Evolutionary conservation across 2,113 vertebrate species (phyloP).

Genomic region (Rhinolophus sinicus): DNA sequence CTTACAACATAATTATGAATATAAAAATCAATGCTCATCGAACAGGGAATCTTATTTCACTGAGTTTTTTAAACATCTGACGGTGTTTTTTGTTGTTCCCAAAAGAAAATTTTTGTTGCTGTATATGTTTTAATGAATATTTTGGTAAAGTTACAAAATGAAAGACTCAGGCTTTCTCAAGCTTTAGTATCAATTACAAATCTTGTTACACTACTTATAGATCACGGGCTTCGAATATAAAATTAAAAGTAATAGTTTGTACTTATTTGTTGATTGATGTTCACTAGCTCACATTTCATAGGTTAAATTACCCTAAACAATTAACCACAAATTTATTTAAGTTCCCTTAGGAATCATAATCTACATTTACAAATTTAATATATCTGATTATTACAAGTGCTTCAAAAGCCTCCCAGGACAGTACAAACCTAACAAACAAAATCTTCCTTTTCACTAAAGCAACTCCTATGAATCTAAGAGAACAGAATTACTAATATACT

Average conservation of each 20-base stretch:
- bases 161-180: constrained; percentile 40
- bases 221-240: constrained; percentile 5
- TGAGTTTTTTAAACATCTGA: constrained; percentile 20
- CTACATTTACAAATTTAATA: constrained; percentile 42
- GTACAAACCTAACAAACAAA: background rate
- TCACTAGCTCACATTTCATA: constrained; percentile 45
- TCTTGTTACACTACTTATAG: background rate
- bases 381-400: constrained; percentile 43
- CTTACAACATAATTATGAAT: background rate
- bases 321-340: constrained; percentile 57
- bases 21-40: constrained; percentile 3
- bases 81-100: background rate
- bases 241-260: constrained; percentile 27
- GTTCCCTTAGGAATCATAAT: constrained; percentile 40
- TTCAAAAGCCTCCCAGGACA: background rate
- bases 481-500: constrained; percentile 18
- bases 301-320: constrained; percentile 45
- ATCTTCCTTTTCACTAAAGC: background rate
- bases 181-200: constrained; percentile 31
- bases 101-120: background rate
- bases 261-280: constrained; percentile 44
- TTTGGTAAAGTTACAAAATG: constrained; percentile 39
- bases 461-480: constrained; percentile 8
- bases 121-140: constrained; percentile 24
- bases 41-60: background rate